Evolutionary conservation across 2,797 vertebrate genomes (phyloP).

Genomic region (Acrocephalus scirpaceus): DNA sequence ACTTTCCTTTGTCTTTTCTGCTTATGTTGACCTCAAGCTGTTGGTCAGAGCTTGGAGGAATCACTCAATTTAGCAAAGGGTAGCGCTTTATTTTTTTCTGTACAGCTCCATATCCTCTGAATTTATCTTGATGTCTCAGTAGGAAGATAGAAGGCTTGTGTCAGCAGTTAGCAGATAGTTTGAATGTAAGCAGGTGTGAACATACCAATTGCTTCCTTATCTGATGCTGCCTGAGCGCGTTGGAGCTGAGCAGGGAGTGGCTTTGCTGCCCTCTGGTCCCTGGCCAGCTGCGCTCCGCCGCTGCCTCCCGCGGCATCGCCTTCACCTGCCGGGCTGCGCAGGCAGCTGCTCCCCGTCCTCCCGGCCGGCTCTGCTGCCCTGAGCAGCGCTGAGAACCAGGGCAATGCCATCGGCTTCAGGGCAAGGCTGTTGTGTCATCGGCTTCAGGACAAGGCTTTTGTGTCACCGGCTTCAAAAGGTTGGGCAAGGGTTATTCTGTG

Average conservation of each 20-base stretch:
- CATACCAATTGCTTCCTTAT: slow-evolving; percentile 36
- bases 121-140: slow-evolving; percentile 48
- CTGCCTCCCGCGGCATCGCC: neutral
- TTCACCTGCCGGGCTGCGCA: neutral
- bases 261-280: neutral
- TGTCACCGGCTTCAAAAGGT: neutral
- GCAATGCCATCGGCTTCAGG: no score
- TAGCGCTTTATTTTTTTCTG: neutral
- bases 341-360: neutral
- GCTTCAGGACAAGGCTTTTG: neutral
- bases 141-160: slow-evolving; percentile 27
- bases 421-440: neutral
- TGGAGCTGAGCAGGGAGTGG: neutral
- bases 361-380: accelerated
- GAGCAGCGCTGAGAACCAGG: no score
- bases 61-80: slow-evolving; percentile 28
- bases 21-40: slow-evolving; percentile 31
- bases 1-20: slow-evolving; percentile 49
- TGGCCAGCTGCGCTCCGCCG: neutral
- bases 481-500: neutral
- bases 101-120: slow-evolving; percentile 45
- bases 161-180: slow-evolving; percentile 32
- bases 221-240: slow-evolving; percentile 25
- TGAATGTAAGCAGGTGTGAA: slow-evolving; percentile 52
- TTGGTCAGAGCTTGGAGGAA: slow-evolving; percentile 42